Base-by-base conservation (phyloP, 2,113 vertebrate genomes). In the Hirundichthys speculiger region DNA sequence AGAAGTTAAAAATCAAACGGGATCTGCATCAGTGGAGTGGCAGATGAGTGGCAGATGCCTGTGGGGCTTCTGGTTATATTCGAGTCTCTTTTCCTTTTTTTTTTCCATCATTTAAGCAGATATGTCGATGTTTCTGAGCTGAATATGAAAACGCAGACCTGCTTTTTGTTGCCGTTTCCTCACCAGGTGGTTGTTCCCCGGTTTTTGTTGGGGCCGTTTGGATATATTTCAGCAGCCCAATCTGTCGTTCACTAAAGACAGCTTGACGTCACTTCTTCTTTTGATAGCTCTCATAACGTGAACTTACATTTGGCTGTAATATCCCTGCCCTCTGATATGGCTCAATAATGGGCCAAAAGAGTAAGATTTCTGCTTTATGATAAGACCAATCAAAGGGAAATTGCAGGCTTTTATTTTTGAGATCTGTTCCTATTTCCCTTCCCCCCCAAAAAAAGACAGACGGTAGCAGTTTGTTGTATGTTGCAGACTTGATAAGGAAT, bases 401-500 rank as follows among this genome's bases (percentile, higher is more conserved):
- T 73, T 60, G 52, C 46, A 19, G 60, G 43, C 71, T 77, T 82
- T 84, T 64, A 50, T 55, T 75, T 77, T 79, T 52, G 43, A 40
- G 47, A 73, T 84, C 54, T 73, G 24, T 7, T 7, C 27, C 27
- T 27, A 27, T 27, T 73, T 77, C 13, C 68, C 83, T 74, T 42
- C 25, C 74, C 10, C 59, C 47, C 0, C 16, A 11, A 25, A 64
- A 75, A 50, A 16, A 15, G 75, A 71, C 90, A 90, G 83, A 84
- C 80, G 90, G 90, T 84, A 90, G 87, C 90, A 84, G 69, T 92
- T 91, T 1, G 46, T 7, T 34, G 30, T 10, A 34, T 27, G 30
- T 34, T 41, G 51, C 58, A 63, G 47, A 8, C 63, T 79, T 55
- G 90, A 93, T 92, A 89, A 91, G 84, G 72, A 91, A 91, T 88